Evolutionary conservation across 2,797 vertebrate genomes (phyloP).

Genomic region (Tenualosa ilisha): DNA sequence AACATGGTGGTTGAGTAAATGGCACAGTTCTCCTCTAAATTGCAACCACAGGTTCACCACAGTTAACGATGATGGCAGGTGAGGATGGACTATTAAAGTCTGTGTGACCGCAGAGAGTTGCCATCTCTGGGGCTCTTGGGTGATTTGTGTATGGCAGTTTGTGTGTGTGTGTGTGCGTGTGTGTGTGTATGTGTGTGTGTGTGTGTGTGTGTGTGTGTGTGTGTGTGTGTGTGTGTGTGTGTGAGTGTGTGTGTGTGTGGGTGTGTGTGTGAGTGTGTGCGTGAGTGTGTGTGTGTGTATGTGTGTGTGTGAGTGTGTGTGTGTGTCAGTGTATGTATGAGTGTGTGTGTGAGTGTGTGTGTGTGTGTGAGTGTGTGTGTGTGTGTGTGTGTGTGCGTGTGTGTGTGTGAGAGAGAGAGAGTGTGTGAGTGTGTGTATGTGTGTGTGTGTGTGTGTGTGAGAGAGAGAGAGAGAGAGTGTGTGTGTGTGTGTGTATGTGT

Average conservation of each 20-base stretch:
- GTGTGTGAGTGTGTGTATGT: too few species aligned
- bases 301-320: neutral
- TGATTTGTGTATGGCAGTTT: neutral
- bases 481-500: too few species aligned
- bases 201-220: neutral
- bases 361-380: too few species aligned
- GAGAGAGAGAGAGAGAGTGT: too few species aligned
- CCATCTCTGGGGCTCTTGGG: neutral
- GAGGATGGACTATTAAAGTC: neutral
- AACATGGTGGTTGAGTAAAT: neutral
- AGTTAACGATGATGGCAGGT: neutral
- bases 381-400: too few species aligned
- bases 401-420: too few species aligned
- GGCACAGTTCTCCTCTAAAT: neutral
- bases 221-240: too few species aligned
- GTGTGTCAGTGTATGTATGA: too few species aligned
- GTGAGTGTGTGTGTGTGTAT: neutral
- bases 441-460: too few species aligned
- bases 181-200: neutral
- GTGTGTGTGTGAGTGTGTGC: too few species aligned
- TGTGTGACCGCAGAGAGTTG: neutral
- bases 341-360: too few species aligned
- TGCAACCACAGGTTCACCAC: neutral
- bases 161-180: neutral
- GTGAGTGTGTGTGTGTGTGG: too few species aligned